Conservation (phyloP, 2,797 vertebrate genomes). For the Enteromius thamalakanensis region DNA sequence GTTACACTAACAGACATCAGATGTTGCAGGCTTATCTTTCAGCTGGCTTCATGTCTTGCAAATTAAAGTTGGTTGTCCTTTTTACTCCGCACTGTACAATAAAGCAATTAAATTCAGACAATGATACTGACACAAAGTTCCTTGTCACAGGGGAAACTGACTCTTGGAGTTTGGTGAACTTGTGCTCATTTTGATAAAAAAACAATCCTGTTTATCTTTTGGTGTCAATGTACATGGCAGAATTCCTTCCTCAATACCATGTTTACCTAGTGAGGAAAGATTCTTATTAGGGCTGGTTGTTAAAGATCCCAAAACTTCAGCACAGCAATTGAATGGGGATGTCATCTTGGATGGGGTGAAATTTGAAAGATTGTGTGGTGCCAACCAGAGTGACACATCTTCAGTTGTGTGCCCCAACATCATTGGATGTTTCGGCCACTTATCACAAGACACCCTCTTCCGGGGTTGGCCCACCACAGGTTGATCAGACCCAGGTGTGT, state of each 20-base stretch:
- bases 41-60: constrained; percentile 5
- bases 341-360: too few relatives aligned
- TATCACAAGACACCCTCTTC: too few relatives aligned
- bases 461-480: too few relatives aligned
- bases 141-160: constrained; percentile 16
- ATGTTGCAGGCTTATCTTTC: constrained; percentile 47
- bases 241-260: constrained; percentile 31
- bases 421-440: too few relatives aligned
- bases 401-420: too few relatives aligned
- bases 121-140: constrained; percentile 12
- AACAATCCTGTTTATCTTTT: constrained; percentile 24
- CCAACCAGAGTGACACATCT: too few relatives aligned
- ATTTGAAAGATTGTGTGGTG: too few relatives aligned
- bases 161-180: constrained; percentile 41
- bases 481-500: too few relatives aligned
- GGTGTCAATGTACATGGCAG: not conserved
- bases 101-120: constrained; percentile 22
- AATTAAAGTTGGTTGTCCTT: constrained; percentile 39
- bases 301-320: too few relatives aligned
- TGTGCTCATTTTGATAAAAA: constrained; percentile 31
- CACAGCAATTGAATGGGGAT: too few relatives aligned
- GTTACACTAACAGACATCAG: constrained; percentile 33
- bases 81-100: constrained; percentile 40
- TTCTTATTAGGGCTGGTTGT: too few relatives aligned
- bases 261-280: constrained; percentile 9